Evolutionary conservation across 1,140 invertebrate species (phyloP).

Genomic region (Mya arenaria): DNA sequence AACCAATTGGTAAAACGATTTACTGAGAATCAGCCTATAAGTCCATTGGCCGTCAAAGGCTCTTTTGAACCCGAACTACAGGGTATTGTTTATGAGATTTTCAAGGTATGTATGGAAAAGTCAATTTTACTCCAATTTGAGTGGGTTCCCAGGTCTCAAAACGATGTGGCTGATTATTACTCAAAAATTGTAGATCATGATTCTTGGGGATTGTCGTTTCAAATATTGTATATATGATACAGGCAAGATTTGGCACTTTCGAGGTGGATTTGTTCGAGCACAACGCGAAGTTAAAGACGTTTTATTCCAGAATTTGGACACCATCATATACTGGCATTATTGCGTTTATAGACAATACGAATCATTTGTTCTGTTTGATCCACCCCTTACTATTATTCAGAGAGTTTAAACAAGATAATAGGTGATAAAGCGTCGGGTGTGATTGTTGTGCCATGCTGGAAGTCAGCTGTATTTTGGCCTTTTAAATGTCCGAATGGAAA

Average conservation of each 20-base stretch:
- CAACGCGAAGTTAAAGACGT: constrained; percentile 14
- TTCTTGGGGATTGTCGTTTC: constrained; percentile 12
- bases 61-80: constrained; percentile 25
- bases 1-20: constrained; percentile 24
- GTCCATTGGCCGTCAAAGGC: constrained; percentile 4
- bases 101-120: background rate
- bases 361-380: constrained; percentile 25
- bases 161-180: constrained; percentile 41
- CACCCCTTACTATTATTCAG: constrained; percentile 1
- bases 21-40: constrained; percentile 21
- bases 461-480: constrained; percentile 30
- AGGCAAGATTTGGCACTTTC: too few relatives aligned
- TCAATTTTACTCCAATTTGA: constrained; percentile 19
- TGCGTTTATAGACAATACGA: background rate
- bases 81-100: background rate
- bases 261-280: too few relatives aligned
- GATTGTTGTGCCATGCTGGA: constrained; percentile 17
- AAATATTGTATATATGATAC: too few relatives aligned
- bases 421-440: background rate
- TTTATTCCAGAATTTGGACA: constrained; percentile 38
- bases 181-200: constrained; percentile 36
- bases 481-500: background rate
- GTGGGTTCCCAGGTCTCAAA: constrained; percentile 23
- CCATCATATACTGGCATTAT: background rate
- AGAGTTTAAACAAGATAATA: background rate